These are phyloP conservation scores for Epinephelus moara DNA, from an alignment of 2,113 vertebrate genomes.

Conservation along the genomic window DNA sequence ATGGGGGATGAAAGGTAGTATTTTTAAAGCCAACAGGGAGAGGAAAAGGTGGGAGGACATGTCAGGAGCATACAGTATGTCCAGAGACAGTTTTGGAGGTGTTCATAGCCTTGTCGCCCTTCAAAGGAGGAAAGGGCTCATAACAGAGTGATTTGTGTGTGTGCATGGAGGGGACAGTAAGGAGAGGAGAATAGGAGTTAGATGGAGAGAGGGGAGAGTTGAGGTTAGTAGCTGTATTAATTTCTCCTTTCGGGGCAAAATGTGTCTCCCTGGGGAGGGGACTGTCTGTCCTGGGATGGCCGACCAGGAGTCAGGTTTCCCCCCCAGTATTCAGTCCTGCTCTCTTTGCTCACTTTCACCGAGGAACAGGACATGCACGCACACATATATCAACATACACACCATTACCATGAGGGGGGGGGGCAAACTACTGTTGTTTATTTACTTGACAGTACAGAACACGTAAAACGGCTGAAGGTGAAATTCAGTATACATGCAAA, in stretches of 20 bases:
- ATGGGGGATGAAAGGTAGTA: neutral
- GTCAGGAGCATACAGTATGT: neutral
- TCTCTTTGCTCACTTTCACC: constrained; percentile 58
- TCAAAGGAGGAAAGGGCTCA: constrained; percentile 35
- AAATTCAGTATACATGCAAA: constrained; percentile 22
- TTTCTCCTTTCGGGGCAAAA: constrained; percentile 85
- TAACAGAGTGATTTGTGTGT: constrained; percentile 22
- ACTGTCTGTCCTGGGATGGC: constrained; percentile 79
- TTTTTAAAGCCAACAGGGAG: neutral
- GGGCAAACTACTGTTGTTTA: constrained; percentile 45
- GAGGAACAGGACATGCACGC: constrained; percentile 29
- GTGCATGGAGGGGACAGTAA: constrained; percentile 21
- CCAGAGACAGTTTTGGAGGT: neutral
- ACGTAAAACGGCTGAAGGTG: constrained; percentile 32
- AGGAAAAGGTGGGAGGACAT: neutral
- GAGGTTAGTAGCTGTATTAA: constrained; percentile 81
- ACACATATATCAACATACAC: constrained; percentile 9
- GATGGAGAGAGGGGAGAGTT: constrained; percentile 43
- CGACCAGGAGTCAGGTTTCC: constrained; percentile 75
- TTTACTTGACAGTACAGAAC: constrained; percentile 39
- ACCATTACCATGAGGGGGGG: neutral
- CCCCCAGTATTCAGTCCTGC: constrained; percentile 49
- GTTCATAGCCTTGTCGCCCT: constrained; percentile 10
- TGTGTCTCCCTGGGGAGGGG: constrained; percentile 65
- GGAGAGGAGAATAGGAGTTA: constrained; percentile 25